Conservation (phyloP, 2,113 vertebrate genomes). For the Eptesicus fuscus region DNA sequence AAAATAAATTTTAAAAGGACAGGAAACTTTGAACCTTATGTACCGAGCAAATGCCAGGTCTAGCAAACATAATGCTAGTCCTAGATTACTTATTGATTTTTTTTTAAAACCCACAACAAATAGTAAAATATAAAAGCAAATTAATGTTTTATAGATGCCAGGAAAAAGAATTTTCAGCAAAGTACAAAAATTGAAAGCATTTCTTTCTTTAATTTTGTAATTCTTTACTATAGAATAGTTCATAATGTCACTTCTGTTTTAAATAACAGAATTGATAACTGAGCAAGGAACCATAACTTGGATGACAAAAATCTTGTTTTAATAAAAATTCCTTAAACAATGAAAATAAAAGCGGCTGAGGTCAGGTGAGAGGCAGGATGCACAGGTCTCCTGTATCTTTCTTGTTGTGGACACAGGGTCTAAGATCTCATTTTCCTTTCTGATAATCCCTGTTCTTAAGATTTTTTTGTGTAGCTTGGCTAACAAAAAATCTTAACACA, state of each 20-base stretch:
- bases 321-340: conserved; percentile 96
- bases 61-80: not conserved
- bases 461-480: not conserved
- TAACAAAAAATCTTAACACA: not conserved
- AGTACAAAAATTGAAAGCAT: conserved; percentile 91
- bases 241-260: conserved; percentile 87
- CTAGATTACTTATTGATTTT: not conserved
- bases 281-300: conserved; percentile 93
- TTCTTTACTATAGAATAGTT: not conserved
- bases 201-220: conserved; percentile 87
- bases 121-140: not conserved
- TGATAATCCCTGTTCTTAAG: not conserved
- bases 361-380: not conserved
- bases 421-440: not conserved
- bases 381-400: not conserved
- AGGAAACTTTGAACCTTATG: not conserved
- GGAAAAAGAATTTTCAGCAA: conserved; percentile 88
- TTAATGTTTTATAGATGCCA: not conserved
- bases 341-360: conserved; percentile 36
- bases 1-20: not conserved
- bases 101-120: not conserved
- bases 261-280: conserved; percentile 86
- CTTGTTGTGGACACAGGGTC: not conserved
- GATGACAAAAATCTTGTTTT: conserved; percentile 97
- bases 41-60: not conserved